A percentile compares a stretch with the other conserved stretches of the same genome.
These are phyloP conservation scores for Rapana venosa DNA, from an alignment of 2,888 invertebrate species.

Conservation along the genomic window DNA sequence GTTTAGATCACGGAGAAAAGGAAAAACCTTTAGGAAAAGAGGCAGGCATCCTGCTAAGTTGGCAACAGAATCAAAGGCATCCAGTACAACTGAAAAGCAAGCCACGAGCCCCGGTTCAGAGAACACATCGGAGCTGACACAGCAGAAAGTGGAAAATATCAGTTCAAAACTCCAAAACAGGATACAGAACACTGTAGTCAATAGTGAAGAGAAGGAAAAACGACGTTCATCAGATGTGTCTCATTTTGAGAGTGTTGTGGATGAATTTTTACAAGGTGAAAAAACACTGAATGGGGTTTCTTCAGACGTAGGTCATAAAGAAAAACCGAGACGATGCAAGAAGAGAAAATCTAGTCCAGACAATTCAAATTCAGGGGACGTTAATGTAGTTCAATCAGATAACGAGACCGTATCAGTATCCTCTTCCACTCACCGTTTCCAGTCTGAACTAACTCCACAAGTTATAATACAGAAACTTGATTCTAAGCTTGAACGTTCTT, in stretches of 20 bases:
- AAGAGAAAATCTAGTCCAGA: neutral
- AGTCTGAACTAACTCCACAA: neutral
- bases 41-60: neutral
- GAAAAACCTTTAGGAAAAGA: neutral
- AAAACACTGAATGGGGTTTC: neutral
- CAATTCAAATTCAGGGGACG: neutral
- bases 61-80: neutral
- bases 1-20: neutral
- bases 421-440: neutral
- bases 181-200: too few species aligned
- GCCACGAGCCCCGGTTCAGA: neutral
- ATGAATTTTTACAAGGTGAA: neutral
- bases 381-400: neutral
- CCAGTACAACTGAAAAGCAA: neutral
- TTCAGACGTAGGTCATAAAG: neutral
- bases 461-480: neutral
- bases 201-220: neutral
- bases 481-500: neutral
- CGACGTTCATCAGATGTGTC: neutral
- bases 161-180: neutral
- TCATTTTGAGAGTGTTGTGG: constrained; percentile 15
- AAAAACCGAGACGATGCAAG: too few species aligned
- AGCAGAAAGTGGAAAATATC: neutral
- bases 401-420: too few species aligned
- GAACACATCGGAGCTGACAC: too few species aligned